Conservation (phyloP, 2,888 invertebrate species). For the Eupeodes latifasciatus region DNA sequence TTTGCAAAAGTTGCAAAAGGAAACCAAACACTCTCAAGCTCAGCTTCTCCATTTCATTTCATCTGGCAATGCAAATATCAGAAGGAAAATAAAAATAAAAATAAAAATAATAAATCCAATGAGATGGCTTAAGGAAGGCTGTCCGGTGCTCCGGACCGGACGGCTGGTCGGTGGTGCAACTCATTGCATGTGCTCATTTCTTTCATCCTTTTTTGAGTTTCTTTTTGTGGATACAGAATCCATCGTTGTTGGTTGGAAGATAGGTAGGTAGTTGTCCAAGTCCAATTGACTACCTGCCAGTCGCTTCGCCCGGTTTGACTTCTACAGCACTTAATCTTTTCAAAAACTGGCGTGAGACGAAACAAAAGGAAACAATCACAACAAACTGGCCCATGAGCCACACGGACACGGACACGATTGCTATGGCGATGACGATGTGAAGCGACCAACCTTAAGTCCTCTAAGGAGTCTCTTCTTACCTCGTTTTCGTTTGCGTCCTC, state of each 20-base stretch:
- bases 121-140: constrained; percentile 44
- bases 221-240: constrained; percentile 12
- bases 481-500: background rate
- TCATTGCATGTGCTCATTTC: constrained; percentile 60
- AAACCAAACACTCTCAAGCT: constrained; percentile 61
- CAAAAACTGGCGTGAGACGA: constrained; percentile 66
- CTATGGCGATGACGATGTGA: background rate
- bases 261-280: constrained; percentile 67
- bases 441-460: constrained; percentile 22
- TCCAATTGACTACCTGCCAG: constrained; percentile 72
- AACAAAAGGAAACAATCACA: constrained; percentile 74
- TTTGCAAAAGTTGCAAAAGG: constrained; percentile 35
- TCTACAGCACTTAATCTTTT: constrained; percentile 66
- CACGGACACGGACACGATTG: background rate
- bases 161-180: constrained; percentile 42
- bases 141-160: constrained; percentile 18
- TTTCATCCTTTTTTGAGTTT: constrained; percentile 16
- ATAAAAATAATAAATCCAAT: constrained; percentile 22
- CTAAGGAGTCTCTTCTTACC: background rate
- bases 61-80: constrained; percentile 63
- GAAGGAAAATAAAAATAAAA: background rate
- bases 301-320: constrained; percentile 64
- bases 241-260: constrained; percentile 11
- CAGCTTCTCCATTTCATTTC: constrained; percentile 64
- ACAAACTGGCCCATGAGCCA: constrained; percentile 61